Conservation (phyloP, 2,113 vertebrate genomes). For the Corythoichthys haematopterus region DNA sequence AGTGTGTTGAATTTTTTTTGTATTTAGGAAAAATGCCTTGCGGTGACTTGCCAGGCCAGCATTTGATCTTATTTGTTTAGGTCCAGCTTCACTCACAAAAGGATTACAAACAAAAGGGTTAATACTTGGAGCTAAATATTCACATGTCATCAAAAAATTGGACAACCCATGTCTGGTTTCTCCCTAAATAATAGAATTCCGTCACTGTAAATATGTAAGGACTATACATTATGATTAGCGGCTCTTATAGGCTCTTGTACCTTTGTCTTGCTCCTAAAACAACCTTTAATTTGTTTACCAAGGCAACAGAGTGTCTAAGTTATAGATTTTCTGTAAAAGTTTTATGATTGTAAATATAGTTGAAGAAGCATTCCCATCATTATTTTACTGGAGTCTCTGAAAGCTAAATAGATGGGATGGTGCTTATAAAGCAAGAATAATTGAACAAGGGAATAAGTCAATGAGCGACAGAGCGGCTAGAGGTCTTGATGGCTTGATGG, state of each 20-base stretch:
- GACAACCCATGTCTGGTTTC: not conserved
- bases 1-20: conserved; percentile 3
- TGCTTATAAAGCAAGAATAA: conserved; percentile 75
- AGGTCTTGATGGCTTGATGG: conserved; percentile 60
- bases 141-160: not conserved
- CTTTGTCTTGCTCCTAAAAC: conserved; percentile 33
- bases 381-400: conserved; percentile 57
- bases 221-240: conserved; percentile 50
- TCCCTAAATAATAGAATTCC: conserved; percentile 13
- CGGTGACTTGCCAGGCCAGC: conserved; percentile 23
- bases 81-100: conserved; percentile 4
- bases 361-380: conserved; percentile 56
- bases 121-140: not conserved
- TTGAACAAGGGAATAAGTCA: conserved; percentile 66
- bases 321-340: conserved; percentile 68
- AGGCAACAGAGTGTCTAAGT: conserved; percentile 41
- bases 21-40: conserved; percentile 15
- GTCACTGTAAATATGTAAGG: conserved; percentile 35
- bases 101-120: not conserved
- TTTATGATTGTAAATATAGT: conserved; percentile 64
- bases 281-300: conserved; percentile 62
- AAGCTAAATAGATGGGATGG: conserved; percentile 58
- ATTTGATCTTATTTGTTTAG: conserved; percentile 38
- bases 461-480: conserved; percentile 40
- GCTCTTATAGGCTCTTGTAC: conserved; percentile 11